Evolutionary conservation across 2,888 invertebrate genomes (phyloP).

Genomic region (Ceraclea dissimilis): DNA sequence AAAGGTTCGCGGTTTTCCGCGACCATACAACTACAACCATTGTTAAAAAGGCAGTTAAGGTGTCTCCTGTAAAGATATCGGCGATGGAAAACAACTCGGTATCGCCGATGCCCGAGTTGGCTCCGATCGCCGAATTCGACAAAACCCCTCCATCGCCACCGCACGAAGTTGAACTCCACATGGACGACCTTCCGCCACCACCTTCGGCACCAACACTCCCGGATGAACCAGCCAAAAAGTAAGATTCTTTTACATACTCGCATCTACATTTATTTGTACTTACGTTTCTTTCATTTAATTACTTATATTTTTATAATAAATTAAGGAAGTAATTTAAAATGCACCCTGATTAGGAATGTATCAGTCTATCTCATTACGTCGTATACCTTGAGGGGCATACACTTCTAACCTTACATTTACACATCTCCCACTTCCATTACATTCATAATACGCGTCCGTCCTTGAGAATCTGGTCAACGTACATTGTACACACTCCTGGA

Average conservation of each 20-base stretch:
- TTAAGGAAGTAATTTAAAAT: no score
- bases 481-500: no score
- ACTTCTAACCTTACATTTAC: no score
- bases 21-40: slow-evolving; percentile 17
- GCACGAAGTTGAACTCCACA: slow-evolving; percentile 54
- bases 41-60: slow-evolving; percentile 34
- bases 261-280: no score
- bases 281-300: no score
- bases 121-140: slow-evolving; percentile 64
- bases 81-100: slow-evolving; percentile 63
- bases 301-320: no score
- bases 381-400: no score
- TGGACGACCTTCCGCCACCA: slow-evolving; percentile 57
- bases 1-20: slow-evolving; percentile 17
- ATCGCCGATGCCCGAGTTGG: slow-evolving; percentile 60
- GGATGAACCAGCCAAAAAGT: slow-evolving; percentile 52
- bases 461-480: no score
- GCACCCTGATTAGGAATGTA: no score
- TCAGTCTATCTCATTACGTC: no score
- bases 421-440: no score
- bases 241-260: slow-evolving; percentile 31
- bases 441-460: no score
- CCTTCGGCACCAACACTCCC: slow-evolving; percentile 47
- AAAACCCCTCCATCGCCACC: slow-evolving; percentile 62
- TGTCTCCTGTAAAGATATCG: slow-evolving; percentile 51